phyloP scores from a whole-genome alignment of 2,113 vertebrate species.

The Malurus melanocephalus region DNA sequence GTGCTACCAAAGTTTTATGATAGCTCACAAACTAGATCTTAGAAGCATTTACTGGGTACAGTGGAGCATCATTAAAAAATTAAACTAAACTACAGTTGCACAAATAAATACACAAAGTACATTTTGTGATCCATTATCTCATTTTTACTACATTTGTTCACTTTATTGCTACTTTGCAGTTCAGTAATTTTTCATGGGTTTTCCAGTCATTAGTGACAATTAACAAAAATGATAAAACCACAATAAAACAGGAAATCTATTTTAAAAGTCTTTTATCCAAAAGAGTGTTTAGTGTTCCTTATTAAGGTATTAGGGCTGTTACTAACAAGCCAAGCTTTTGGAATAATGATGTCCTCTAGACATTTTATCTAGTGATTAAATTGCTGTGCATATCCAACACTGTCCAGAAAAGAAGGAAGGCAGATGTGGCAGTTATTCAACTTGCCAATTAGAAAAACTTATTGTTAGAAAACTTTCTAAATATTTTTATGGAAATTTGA shows the following conservation, averaged over 20 bases:
- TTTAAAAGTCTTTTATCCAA: background rate
- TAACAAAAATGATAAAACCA: background rate
- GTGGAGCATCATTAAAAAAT: constrained; percentile 19
- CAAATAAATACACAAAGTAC: constrained; percentile 23
- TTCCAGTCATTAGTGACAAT: constrained; percentile 14
- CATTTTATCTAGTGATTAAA: background rate
- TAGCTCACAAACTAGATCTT: constrained; percentile 10
- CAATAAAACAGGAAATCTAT: background rate
- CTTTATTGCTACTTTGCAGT: constrained; percentile 27
- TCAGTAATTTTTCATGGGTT: background rate
- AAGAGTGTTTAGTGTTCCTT: background rate
- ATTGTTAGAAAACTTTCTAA: background rate
- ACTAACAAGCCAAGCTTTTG: background rate
- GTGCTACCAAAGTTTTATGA: constrained; percentile 27
- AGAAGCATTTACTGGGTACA: constrained; percentile 4
- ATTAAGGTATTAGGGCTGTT: background rate
- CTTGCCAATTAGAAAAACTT: background rate
- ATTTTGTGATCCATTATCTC: constrained; percentile 33
- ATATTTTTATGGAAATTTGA: background rate
- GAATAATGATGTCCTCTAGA: background rate
- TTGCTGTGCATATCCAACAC: background rate
- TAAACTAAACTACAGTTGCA: constrained; percentile 17
- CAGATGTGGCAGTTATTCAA: background rate
- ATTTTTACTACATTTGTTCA: constrained; percentile 26
- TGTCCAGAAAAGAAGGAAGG: background rate